phyloP scores from a whole-genome alignment of 2,113 vertebrate genomes.

The Zingel zingel region DNA sequence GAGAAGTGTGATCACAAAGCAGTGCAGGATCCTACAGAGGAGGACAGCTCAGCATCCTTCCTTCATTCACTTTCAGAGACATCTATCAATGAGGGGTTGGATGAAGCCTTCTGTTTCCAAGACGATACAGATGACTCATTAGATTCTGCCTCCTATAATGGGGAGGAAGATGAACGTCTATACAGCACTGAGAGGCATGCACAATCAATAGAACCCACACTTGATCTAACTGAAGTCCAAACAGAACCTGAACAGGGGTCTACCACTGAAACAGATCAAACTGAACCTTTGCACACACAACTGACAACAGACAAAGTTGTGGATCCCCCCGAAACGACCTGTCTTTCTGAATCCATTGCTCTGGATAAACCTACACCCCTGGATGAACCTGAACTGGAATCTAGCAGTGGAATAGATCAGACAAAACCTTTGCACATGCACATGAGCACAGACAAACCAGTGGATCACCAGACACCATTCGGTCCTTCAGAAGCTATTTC shows the following conservation, averaged over 20 bases:
- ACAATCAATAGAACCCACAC: slow-evolving; percentile 68
- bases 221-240: slow-evolving; percentile 32
- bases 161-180: slow-evolving; percentile 89
- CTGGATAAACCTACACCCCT: slow-evolving; percentile 6
- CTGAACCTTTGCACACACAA: slow-evolving; percentile 41
- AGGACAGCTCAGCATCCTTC: slow-evolving; percentile 92
- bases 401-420: background rate
- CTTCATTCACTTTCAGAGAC: slow-evolving; percentile 94
- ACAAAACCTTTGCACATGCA: slow-evolving; percentile 5
- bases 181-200: slow-evolving; percentile 92
- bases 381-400: slow-evolving; percentile 15
- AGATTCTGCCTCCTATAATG: slow-evolving; percentile 92
- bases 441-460: slow-evolving; percentile 13
- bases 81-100: slow-evolving; percentile 92
- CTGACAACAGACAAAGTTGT: slow-evolving; percentile 1
- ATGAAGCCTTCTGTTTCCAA: slow-evolving; percentile 93
- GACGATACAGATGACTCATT: slow-evolving; percentile 94
- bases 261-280: slow-evolving; percentile 12
- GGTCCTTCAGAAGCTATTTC: slow-evolving; percentile 39
- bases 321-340: background rate
- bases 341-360: slow-evolving; percentile 39
- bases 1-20: slow-evolving; percentile 59
- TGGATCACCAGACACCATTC: slow-evolving; percentile 33
- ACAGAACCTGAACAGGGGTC: slow-evolving; percentile 40
- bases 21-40: slow-evolving; percentile 81